phyloP scores from a whole-genome alignment of 2,113 vertebrate genomes.

The Aleadryas rufinucha region DNA sequence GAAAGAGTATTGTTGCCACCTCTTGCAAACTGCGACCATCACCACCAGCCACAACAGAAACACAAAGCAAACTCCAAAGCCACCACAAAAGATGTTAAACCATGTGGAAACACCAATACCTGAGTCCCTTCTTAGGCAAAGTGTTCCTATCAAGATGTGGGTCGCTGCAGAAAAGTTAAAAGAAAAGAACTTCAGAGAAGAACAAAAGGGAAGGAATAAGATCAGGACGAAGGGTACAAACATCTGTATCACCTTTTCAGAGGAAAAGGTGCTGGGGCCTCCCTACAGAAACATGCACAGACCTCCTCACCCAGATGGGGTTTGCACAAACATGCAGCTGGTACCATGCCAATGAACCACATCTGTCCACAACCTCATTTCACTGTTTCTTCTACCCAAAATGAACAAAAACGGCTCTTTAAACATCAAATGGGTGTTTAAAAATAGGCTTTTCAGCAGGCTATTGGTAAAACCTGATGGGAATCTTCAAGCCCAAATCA shows the following conservation, averaged over 20 bases:
- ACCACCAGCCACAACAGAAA: conserved; percentile 57
- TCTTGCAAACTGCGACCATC: conserved; percentile 59
- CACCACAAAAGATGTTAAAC: conserved; percentile 69
- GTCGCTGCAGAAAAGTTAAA: conserved; percentile 88
- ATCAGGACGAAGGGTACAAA: not conserved
- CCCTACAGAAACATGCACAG: conserved; percentile 59
- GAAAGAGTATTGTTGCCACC: conserved; percentile 11
- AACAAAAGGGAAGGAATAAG: conserved; percentile 28
- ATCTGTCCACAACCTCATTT: not conserved
- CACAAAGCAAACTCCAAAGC: conserved; percentile 69
- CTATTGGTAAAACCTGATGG: not conserved
- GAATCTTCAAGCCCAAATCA: not conserved
- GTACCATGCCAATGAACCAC: conserved; percentile 25
- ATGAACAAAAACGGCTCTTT: not conserved
- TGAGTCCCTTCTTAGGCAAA: conserved; percentile 98
- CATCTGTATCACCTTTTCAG: conserved; percentile 12
- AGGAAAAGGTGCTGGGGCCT: conserved; percentile 20
- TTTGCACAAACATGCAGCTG: conserved; percentile 4
- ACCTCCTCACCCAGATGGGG: not conserved
- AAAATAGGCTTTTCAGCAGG: not conserved
- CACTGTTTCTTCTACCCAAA: not conserved
- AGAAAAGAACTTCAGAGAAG: conserved; percentile 85
- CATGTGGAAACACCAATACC: conserved; percentile 81
- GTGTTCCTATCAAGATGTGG: conserved; percentile 97
- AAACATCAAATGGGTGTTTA: not conserved